Percentiles rank a stretch among this genome's conserved stretches.
Conservation (phyloP, 64 coral and sea anemone genomes). For the Platygyra sinensis region DNA sequence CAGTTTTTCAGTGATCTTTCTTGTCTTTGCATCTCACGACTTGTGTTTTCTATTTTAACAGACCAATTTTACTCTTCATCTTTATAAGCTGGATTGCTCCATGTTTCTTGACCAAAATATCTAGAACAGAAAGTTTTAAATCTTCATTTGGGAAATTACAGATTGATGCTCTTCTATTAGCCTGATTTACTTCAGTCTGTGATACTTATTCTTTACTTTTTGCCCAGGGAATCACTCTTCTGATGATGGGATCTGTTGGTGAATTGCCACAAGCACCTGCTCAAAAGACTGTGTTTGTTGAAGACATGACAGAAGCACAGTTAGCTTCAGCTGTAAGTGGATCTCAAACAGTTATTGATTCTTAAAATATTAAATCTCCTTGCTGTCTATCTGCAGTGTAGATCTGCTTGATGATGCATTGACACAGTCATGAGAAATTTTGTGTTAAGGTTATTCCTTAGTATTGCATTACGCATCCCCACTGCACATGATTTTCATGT, state of each 20-base stretch:
- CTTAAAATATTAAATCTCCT: neutral
- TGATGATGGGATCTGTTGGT: slow-evolving; percentile 99
- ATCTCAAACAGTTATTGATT: neutral
- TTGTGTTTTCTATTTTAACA: too few species aligned
- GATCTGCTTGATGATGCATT: too few species aligned
- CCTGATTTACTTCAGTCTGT: neutral
- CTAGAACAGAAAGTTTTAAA: neutral
- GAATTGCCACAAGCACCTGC: slow-evolving; percentile 85
- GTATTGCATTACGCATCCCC: too few species aligned
- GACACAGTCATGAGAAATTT: too few species aligned
- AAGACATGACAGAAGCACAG: slow-evolving; percentile 98
- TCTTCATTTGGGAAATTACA: neutral
- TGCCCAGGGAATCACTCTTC: slow-evolving; percentile 80
- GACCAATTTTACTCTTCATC: too few species aligned
- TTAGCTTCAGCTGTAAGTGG: slow-evolving; percentile 88
- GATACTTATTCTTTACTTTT: neutral
- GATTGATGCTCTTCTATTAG: neutral
- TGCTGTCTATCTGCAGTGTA: too few species aligned
- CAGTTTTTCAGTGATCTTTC: too few species aligned
- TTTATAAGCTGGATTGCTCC: too few species aligned
- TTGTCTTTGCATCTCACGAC: too few species aligned
- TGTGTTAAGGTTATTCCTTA: too few species aligned
- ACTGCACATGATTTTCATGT: too few species aligned
- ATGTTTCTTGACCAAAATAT: too few species aligned
- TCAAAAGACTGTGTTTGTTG: slow-evolving; percentile 94